Evolutionary conservation across 2,888 invertebrate species (phyloP).

Genomic region (Diadromus collaris): DNA sequence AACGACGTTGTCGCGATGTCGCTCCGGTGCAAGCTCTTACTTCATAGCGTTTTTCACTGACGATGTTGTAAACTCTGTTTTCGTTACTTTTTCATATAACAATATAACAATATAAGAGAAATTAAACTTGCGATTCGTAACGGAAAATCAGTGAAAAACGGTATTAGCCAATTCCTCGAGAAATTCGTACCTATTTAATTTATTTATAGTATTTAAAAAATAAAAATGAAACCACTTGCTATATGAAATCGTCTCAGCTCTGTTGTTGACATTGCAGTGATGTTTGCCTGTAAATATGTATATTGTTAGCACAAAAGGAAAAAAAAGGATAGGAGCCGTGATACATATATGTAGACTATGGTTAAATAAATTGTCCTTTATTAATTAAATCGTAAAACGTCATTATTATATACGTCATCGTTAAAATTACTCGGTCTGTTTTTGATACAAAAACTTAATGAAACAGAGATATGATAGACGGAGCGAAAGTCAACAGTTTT

Average conservation of each 20-base stretch:
- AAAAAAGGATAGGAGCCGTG: constrained; percentile 66
- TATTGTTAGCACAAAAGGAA: constrained; percentile 69
- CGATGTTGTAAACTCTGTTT: constrained; percentile 63
- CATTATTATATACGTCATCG: neutral
- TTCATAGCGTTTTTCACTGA: constrained; percentile 63
- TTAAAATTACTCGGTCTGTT: neutral
- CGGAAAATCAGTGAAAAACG: constrained; percentile 8
- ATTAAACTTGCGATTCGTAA: neutral
- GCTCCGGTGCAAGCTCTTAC: constrained; percentile 59
- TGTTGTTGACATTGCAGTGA: constrained; percentile 60
- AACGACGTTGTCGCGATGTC: constrained; percentile 26
- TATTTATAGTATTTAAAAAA: constrained; percentile 27
- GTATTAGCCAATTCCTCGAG: constrained; percentile 17
- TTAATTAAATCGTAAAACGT: constrained; percentile 65
- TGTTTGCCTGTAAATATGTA: constrained; percentile 76
- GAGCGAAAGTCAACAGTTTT: neutral
- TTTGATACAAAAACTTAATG: constrained; percentile 1
- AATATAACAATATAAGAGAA: constrained; percentile 47
- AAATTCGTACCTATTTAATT: constrained; percentile 45
- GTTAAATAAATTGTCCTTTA: constrained; percentile 76
- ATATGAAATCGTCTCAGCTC: constrained; percentile 54
- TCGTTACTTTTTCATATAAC: constrained; percentile 64
- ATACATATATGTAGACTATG: constrained; percentile 72
- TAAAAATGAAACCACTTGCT: constrained; percentile 40
- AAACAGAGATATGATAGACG: neutral